Base-by-base conservation (phyloP, 2,888 invertebrate species). In the Parasteatoda lunata region DNA sequence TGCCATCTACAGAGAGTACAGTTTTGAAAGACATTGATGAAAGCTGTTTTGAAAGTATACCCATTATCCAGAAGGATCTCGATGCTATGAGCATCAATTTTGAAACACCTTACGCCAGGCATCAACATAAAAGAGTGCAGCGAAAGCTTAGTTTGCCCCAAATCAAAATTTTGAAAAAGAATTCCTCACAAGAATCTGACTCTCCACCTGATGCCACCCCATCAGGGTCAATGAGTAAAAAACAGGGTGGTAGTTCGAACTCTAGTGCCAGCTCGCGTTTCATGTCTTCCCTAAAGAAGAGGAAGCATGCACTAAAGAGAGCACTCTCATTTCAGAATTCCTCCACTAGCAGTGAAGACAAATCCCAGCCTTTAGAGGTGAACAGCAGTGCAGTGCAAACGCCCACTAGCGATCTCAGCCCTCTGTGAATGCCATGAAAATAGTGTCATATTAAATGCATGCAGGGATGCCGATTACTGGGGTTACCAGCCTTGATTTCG, bases 51-150 rank as follows among this genome's bases (percentile, higher is more conserved):
- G 84, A 85, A 71, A 79, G 52, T 70, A 85, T 85, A 65, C 86
- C 81, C 15, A 77, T 88, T 8, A 88, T 82, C n/a, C 83, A 71
- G 47, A 88, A 84, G 30, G 88, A 88, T 69, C 69, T 88, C 70
- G 88, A 88, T 75, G 84, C 83, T 3, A 75, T 82, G 82, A 84
- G 85, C 51, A 88, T 88, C 30, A 85, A 79, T 65, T 84, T 85
- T 66, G 88, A 82, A 54, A 82, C 81, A 13, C 84, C 88, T 13
- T 85, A 88, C 49, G 13, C 70, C 15, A 69, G 75, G 3, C 30
- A 30, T 30, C 59, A 47, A 45, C 79, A 78, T 15, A 88, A 82
- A 54, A 11, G 77, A 52, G 84, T 84, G 11, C 88, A 82, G 48
- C 75, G 85, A 8, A 88, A 88, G 52, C 64, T 81, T 13, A 88